phyloP scores from a whole-genome alignment of 1,140 invertebrate species.

The Saccostrea echinata region DNA sequence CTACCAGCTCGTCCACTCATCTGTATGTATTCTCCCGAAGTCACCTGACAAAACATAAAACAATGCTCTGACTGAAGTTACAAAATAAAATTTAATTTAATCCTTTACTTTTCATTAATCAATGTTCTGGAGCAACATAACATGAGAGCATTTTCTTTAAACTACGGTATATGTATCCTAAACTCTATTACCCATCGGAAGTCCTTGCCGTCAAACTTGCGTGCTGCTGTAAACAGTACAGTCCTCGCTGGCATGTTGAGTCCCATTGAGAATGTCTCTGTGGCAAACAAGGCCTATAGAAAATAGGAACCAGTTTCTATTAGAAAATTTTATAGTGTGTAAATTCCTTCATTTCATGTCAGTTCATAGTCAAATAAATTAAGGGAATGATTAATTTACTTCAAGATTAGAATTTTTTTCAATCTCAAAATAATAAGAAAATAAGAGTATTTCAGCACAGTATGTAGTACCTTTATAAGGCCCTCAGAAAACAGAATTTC shows the following conservation, averaged over 20 bases:
- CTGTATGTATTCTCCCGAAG: constrained; percentile 99
- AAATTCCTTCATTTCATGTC: too few species aligned
- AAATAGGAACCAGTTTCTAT: not conserved
- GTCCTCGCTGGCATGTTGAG: constrained; percentile 99
- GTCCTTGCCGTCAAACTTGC: constrained; percentile 99
- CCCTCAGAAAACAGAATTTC: constrained; percentile 98
- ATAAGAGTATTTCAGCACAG: too few species aligned
- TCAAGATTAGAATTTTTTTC: not conserved
- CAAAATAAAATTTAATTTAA: too few species aligned
- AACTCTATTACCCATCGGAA: constrained; percentile 88
- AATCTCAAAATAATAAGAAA: not conserved
- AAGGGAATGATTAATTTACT: too few species aligned
- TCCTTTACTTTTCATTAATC: too few species aligned
- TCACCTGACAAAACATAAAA: constrained; percentile 83
- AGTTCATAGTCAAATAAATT: too few species aligned
- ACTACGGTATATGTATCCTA: too few species aligned
- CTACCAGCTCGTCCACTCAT: constrained; percentile 99
- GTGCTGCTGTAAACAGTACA: constrained; percentile 95
- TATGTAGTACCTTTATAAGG: constrained; percentile 87
- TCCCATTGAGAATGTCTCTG: constrained; percentile 99
- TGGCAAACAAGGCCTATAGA: constrained; percentile 93
- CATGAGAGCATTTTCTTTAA: too few species aligned
- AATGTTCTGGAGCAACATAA: too few species aligned
- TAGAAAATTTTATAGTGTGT: not conserved
- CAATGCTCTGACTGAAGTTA: too few species aligned